Base-by-base conservation (phyloP, 2,797 vertebrate species). In the Ctenopoma kingsleyae region DNA sequence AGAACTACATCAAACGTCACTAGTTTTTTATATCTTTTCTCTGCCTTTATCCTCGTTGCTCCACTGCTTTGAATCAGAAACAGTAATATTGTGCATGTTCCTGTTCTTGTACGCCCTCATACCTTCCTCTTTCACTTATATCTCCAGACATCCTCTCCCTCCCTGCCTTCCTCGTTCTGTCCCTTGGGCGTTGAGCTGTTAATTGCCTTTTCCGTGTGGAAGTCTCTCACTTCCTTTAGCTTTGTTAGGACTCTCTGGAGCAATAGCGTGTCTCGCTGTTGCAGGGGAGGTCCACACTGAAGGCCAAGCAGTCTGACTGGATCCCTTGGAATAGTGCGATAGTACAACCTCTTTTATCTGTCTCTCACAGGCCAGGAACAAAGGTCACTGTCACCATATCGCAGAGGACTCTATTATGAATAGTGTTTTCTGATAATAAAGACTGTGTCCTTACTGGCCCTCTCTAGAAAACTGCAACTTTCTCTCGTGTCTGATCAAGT, bases 181-280 rank as follows among this genome's bases (percentile, higher is more conserved):
- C 88, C 90, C 84, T 56, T 32, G 83, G 84, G 92, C 73, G 76
- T 76, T 80, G 70, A 87, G 74, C 69, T 87, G 87, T 93, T 94
- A 94, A 94, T 93, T 92, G 90, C 90, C 86, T 93, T 91, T 89
- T 90, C 85, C 88, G 80, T 62, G 81, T 80, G 86, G 88, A 93
- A 84, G 72, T 90, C 86, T 88, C 81, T 81, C 65, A 76, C 82
- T 89, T 89, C 84, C 81, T 78, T 66, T 65, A 74, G 86, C 87
- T 87, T 88, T 91, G 86, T 90, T 75, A 69, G 64, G 30, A 35
- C 82, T 87, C 87, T 89, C 71, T n/a, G 52, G 74, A 84, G 85
- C 74, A 56, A 22, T 51, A 70, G 68, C 80, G 16, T 66, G 84
- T 79, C 71, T 59, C 64, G 19, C 68, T 59, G 80, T 77, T 78